phyloP scores from a whole-genome alignment of 2,888 invertebrate species.

The Caradrina clavipalpis region DNA sequence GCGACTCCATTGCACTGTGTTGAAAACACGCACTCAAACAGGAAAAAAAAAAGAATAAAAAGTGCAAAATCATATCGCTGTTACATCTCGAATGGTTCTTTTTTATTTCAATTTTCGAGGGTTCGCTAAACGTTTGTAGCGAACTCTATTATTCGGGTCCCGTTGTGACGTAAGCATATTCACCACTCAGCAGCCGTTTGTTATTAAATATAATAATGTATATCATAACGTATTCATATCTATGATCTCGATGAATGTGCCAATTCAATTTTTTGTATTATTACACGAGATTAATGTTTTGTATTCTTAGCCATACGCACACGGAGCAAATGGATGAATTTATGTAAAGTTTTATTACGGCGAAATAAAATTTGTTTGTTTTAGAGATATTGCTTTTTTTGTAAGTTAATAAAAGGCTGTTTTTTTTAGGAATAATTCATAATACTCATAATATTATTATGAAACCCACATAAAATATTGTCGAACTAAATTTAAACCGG shows the following conservation, averaged over 20 bases:
- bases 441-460: constrained; percentile 18
- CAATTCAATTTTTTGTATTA: constrained; percentile 78
- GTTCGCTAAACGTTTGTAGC: constrained; percentile 89
- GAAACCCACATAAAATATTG: constrained; percentile 15
- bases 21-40: constrained; percentile 83
- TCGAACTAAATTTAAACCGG: constrained; percentile 25
- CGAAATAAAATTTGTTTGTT: not conserved
- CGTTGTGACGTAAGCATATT: constrained; percentile 89
- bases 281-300: constrained; percentile 64
- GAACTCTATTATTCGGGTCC: constrained; percentile 89
- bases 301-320: constrained; percentile 47
- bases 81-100: constrained; percentile 89
- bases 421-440: constrained; percentile 6
- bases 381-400: too few species aligned
- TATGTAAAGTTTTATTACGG: constrained; percentile 1
- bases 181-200: constrained; percentile 84
- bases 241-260: constrained; percentile 87
- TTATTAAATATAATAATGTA: constrained; percentile 89
- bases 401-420: not conserved
- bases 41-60: constrained; percentile 79
- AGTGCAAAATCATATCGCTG: constrained; percentile 90
- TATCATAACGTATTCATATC: constrained; percentile 90
- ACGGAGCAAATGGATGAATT: constrained; percentile 19
- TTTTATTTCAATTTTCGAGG: constrained; percentile 90
- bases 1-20: constrained; percentile 79